phyloP scores from a whole-genome alignment of 2,888 invertebrate genomes.

The Sesia bembeciformis region DNA sequence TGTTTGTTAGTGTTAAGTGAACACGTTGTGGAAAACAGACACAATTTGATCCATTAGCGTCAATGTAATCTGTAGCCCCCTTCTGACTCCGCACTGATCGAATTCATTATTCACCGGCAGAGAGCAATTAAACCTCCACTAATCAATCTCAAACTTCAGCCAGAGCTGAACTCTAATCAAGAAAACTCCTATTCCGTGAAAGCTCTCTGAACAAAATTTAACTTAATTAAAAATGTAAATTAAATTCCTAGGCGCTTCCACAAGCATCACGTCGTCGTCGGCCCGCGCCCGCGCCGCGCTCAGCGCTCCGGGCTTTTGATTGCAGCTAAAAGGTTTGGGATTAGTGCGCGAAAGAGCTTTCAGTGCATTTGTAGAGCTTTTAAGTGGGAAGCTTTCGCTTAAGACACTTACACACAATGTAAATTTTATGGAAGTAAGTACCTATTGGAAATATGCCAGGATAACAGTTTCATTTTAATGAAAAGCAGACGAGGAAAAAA shows the following conservation, averaged over 20 bases:
- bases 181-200: conserved; percentile 74
- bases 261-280: conserved; percentile 60
- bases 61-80: conserved; percentile 49
- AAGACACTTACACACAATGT: conserved; percentile 74
- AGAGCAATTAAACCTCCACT: conserved; percentile 72
- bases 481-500: conserved; percentile 1
- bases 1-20: no score
- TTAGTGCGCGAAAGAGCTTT: conserved; percentile 75
- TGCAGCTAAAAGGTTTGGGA: conserved; percentile 76
- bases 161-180: conserved; percentile 73
- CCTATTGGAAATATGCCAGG: conserved; percentile 29
- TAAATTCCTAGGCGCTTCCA: conserved; percentile 74
- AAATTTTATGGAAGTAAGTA: conserved; percentile 56
- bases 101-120: conserved; percentile 71
- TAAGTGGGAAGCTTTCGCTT: conserved; percentile 75
- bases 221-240: conserved; percentile 76
- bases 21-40: conserved; percentile 11
- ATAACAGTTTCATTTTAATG: conserved; percentile 7
- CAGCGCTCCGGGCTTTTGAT: conserved; percentile 70
- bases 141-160: conserved; percentile 74
- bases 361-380: conserved; percentile 76
- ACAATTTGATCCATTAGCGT: conserved; percentile 40
- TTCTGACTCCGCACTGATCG: conserved; percentile 61
- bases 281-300: conserved; percentile 25
- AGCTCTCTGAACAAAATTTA: conserved; percentile 74